phyloP scores from a whole-genome alignment of 1,140 invertebrate genomes.

The Sarcophaga peregrina region DNA sequence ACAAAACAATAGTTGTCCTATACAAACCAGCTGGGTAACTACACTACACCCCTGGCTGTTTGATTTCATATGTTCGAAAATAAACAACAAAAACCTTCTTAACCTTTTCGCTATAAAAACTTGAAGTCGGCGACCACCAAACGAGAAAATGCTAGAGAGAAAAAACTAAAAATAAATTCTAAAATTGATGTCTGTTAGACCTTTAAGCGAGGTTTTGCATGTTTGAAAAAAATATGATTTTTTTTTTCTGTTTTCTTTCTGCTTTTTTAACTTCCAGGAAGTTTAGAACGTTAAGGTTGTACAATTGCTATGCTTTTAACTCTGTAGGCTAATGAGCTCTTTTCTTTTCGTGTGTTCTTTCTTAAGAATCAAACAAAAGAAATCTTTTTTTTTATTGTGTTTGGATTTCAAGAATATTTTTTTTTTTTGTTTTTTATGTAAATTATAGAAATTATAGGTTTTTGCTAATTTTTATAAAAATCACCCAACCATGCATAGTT shows the following conservation, averaged over 20 bases:
- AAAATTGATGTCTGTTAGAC: neutral
- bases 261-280: neutral
- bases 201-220: neutral
- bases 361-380: neutral
- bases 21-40: too few relatives aligned
- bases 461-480: too few relatives aligned
- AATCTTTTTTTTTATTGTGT: conserved; percentile 25
- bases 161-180: neutral
- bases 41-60: too few relatives aligned
- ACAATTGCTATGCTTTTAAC: too few relatives aligned
- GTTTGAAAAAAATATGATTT: neutral
- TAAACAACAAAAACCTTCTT: too few relatives aligned
- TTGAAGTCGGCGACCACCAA: neutral
- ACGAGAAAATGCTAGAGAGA: neutral
- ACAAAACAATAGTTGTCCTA: too few relatives aligned
- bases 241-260: neutral
- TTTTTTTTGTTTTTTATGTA: too few relatives aligned
- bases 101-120: neutral
- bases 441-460: too few relatives aligned
- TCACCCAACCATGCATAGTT: too few relatives aligned
- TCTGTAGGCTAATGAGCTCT: too few relatives aligned
- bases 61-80: too few relatives aligned
- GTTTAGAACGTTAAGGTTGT: neutral
- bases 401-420: neutral
- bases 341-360: too few relatives aligned